Percentiles rank a stretch among this genome's conserved stretches.
These are phyloP conservation scores for Paraplagusia blochii DNA, from an alignment of 2,113 vertebrate species.

Conservation along the genomic window DNA sequence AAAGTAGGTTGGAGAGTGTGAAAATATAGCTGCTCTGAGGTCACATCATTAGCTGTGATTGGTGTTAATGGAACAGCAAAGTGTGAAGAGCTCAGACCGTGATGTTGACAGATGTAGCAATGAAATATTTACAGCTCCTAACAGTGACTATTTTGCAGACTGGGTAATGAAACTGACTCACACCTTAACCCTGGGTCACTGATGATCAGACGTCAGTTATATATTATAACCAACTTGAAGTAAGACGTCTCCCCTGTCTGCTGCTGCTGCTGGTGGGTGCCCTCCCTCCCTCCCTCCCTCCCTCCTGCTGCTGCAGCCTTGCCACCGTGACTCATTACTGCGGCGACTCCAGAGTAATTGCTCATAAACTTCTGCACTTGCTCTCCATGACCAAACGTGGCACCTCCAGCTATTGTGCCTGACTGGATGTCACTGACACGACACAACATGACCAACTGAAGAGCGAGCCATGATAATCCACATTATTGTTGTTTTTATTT, in stretches of 20 bases:
- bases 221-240: too few relatives aligned
- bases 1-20: neutral
- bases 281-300: neutral
- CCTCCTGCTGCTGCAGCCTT: constrained; percentile 10
- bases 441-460: too few relatives aligned
- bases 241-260: neutral
- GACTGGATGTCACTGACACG: too few relatives aligned
- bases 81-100: neutral
- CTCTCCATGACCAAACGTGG: constrained; percentile 25
- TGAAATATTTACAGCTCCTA: too few relatives aligned
- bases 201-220: too few relatives aligned
- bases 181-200: too few relatives aligned
- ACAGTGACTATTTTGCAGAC: too few relatives aligned
- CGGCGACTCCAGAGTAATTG: constrained; percentile 35
- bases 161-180: too few relatives aligned
- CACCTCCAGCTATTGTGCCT: too few relatives aligned
- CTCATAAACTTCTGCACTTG: constrained; percentile 35
- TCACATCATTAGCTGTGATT: neutral
- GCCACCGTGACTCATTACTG: constrained; percentile 41
- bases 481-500: neutral
- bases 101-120: too few relatives aligned
- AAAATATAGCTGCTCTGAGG: neutral
- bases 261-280: neutral
- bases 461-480: neutral
- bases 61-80: neutral